Base-by-base conservation (phyloP, 1,140 invertebrate genomes). In the Leptestheria dahalacensis region DNA sequence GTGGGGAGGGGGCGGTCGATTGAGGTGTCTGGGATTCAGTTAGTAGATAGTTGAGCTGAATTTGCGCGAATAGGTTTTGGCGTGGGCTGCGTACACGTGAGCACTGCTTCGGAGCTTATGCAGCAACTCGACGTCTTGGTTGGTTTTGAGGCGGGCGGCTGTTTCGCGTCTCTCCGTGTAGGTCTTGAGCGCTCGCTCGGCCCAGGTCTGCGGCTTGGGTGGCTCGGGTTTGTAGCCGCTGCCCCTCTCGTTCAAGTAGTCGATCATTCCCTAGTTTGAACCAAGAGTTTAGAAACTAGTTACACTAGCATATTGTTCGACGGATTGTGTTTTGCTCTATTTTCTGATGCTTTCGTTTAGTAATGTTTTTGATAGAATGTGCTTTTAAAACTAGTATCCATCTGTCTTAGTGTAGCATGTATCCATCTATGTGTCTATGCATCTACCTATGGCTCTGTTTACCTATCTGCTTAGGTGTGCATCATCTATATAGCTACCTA, bases 221-320 rank as follows among this genome's bases (percentile, higher is more conserved):
- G 77, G 76, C 58, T 88, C 85, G 18, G 80, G 75, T 1, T 71
- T 70, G 25, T 84, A 68, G 1, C 86, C 86, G 62, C 75, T 76
- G 66, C 82, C 79, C 56, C 84, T 78, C 66, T 82, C 80, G 67
- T 90, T 82, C 70, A 90, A 72, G 71, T 82, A 89, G 64, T 84
- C 82, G 66, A 89, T 86, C 41, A 86, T 79, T 66, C 88, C 85
- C 67, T 88, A 79, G n/a, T n/a, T n/a, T n/a, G n/a, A n/a, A n/a
- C n/a, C n/a, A n/a, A n/a, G n/a, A n/a, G n/a, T n/a, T n/a, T n/a
- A n/a, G n/a, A n/a, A n/a, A n/a, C n/a, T n/a, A n/a, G n/a, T n/a
- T n/a, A n/a, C n/a, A n/a, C n/a, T n/a, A n/a, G n/a, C n/a, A n/a
- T n/a, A n/a, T n/a, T n/a, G n/a, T n/a, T n/a, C n/a, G n/a, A n/a